Conservation (phyloP, 2,888 invertebrate species). For the Siphlonurus alternatus region DNA sequence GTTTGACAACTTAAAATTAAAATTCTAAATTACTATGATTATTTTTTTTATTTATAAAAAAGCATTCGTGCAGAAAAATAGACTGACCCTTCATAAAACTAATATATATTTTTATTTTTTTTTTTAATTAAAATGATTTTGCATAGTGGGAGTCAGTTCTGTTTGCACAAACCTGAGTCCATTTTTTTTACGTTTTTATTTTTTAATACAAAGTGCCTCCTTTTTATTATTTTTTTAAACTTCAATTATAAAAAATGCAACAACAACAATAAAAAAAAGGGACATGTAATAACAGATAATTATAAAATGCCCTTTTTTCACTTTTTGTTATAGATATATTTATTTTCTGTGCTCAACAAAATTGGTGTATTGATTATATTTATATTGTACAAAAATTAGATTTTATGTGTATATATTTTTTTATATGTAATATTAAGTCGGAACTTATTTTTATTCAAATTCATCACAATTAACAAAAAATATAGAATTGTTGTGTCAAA, state of each 20-base stretch:
- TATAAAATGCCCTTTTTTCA: too few species aligned
- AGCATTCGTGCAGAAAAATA: not conserved
- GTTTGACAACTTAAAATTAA: not conserved
- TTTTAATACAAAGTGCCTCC: not conserved
- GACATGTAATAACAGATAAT: too few species aligned
- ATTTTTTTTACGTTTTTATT: not conserved
- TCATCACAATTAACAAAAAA: conserved; percentile 1
- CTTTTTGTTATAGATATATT: too few species aligned
- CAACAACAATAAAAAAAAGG: not conserved
- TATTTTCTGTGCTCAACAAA: too few species aligned
- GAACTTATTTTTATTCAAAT: not conserved
- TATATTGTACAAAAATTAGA: too few species aligned
- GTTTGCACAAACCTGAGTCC: not conserved
- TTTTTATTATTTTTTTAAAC: not conserved
- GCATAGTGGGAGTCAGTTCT: not conserved
- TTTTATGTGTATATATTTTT: not conserved
- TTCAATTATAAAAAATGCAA: too few species aligned
- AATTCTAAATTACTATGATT: not conserved
- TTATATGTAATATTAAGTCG: conserved; percentile 3
- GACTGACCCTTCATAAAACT: not conserved
- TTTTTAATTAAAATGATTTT: not conserved
- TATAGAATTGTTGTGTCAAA: not conserved
- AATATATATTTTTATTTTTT: not conserved
- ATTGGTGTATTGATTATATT: too few species aligned
- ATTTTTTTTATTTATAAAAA: not conserved